These are phyloP conservation scores for Mustela lutreola DNA, from an alignment of 2,113 vertebrate genomes.

Conservation along the genomic window DNA sequence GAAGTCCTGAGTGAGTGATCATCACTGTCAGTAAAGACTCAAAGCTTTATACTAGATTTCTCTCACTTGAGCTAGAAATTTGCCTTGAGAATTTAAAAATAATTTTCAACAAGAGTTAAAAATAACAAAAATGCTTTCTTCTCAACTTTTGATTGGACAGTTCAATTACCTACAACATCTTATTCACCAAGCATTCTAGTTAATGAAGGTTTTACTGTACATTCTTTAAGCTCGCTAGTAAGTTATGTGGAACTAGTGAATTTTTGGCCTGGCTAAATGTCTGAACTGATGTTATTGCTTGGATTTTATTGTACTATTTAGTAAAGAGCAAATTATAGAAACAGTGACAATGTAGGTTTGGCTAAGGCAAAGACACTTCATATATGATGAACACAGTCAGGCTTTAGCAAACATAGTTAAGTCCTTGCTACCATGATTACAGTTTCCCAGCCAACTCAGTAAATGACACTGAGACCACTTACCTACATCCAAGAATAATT, in stretches of 20 bases:
- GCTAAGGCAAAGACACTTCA: neutral
- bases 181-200: slow-evolving; percentile 19
- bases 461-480: neutral
- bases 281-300: slow-evolving; percentile 45
- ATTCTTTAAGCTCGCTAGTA: slow-evolving; percentile 48
- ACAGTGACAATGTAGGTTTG: neutral
- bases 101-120: slow-evolving; percentile 12
- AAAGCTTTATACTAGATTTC: neutral
- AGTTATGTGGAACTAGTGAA: slow-evolving; percentile 63
- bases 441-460: neutral
- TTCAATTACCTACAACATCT: slow-evolving; percentile 44
- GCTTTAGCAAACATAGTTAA: neutral
- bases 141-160: slow-evolving; percentile 9
- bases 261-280: slow-evolving; percentile 63
- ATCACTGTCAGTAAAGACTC: slow-evolving; percentile 10
- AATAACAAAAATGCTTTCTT: slow-evolving; percentile 39
- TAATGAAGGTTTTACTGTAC: slow-evolving; percentile 47
- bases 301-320: slow-evolving; percentile 49
- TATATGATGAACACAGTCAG: neutral
- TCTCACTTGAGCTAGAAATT: slow-evolving; percentile 22
- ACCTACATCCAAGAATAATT: neutral
- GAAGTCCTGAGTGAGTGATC: neutral
- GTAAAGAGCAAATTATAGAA: slow-evolving; percentile 30
- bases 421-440: neutral
- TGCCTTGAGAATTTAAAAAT: slow-evolving; percentile 34